A percentile compares a stretch with the other conserved stretches of the same genome.
These are phyloP conservation scores for Vanessa cardui DNA, from an alignment of 2,888 invertebrate genomes.

Conservation along the genomic window DNA sequence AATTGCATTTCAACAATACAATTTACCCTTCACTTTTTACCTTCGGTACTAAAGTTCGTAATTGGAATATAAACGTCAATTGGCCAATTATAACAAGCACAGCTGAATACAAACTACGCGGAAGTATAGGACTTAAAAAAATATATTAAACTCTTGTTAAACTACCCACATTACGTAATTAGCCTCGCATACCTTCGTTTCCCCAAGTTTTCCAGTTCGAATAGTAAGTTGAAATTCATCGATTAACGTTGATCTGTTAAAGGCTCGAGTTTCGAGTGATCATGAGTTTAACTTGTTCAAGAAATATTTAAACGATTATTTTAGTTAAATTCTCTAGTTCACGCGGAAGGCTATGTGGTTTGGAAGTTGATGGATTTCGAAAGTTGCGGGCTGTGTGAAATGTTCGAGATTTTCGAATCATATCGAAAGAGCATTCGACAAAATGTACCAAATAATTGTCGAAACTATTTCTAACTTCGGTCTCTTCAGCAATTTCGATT, in stretches of 20 bases:
- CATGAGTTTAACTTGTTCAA: neutral
- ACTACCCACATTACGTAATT: neutral
- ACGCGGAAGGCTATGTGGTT: conserved; percentile 5
- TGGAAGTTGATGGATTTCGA: neutral
- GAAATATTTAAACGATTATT: neutral
- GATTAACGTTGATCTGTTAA: conserved; percentile 14
- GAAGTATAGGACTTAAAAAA: neutral
- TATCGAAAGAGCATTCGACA: no score
- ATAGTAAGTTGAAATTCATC: neutral
- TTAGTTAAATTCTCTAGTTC: neutral
- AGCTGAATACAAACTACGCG: neutral
- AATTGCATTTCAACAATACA: no score
- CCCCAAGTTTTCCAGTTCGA: neutral
- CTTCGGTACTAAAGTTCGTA: no score
- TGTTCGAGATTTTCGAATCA: no score
- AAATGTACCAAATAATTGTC: no score
- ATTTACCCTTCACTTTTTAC: no score
- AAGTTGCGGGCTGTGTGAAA: neutral
- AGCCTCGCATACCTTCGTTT: neutral
- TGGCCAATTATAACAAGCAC: no score
- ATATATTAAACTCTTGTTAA: neutral
- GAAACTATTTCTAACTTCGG: no score
- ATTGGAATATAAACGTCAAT: no score
- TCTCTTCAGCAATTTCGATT: no score
- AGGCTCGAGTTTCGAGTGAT: neutral